Evolutionary conservation across 2,113 vertebrate genomes (phyloP), one percentile per base, ranked within the genome.

Genomic region (Myrmecophaga tridactyla): DNA sequence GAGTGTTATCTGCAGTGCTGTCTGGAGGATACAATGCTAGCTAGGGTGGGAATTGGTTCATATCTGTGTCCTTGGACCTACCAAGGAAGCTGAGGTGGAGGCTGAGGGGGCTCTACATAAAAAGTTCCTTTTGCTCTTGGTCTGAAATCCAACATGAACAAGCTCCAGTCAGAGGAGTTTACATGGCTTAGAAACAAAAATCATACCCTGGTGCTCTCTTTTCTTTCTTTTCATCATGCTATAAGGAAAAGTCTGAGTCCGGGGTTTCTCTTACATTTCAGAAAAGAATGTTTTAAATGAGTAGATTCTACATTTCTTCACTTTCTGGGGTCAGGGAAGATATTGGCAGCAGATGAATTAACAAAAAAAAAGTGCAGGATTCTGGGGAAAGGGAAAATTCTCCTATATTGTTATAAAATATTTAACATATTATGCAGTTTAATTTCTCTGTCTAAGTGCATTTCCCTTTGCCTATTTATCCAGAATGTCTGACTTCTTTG

Each of bases 191-290:
- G 60, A 69, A 31, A 0, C 62, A 82, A 80, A 89, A 23, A 1
- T 7, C 15, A 6, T 20, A 17, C 4, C 8, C 46, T 46, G 2
- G 1, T 2, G 21, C 1, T 4, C 20, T 10, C 34, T 36, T 13
- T n/a, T 13, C 12, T 9, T 73, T 87, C 13, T 58, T 46, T 62
- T 80, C 29, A 67, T 15, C 58, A 81, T 2, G 60, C 23, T 18
- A 3, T 6, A 36, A 34, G 7, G n/a, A 10, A 87, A 20, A 53
- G 1, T 39, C 25, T 65, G 17, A 13, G 7, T 46, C 20, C 11
- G 27, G 1, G 23, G 27, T 12, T 6, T 13, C 25, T 67, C 36
- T 83, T 31, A 7, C 8, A 48, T 4, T 41, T n/a, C n/a, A 4
- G 1, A 88, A 63, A 43, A 93, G 1, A 2, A 31, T n/a, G 7